Percentiles rank a stretch among this genome's conserved stretches.
Evolutionary conservation across 2,113 vertebrate genomes (phyloP).

Genomic region (Connochaetes taurinus): DNA sequence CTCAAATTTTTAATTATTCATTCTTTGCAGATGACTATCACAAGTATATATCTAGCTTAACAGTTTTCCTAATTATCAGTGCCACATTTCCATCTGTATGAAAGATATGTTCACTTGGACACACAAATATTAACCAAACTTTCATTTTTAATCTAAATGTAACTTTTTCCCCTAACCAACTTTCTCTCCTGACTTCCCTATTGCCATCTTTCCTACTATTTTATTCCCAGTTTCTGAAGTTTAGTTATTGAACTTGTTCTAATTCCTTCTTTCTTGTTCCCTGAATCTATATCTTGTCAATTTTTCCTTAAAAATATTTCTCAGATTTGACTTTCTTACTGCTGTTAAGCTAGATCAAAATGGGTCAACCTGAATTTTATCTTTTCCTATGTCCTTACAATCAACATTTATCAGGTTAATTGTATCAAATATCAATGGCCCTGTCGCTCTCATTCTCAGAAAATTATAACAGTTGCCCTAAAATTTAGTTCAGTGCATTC

Average conservation of each 20-base stretch:
- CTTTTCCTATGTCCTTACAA: background rate
- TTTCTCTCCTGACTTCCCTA: background rate
- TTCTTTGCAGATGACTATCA: background rate
- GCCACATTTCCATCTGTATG: background rate
- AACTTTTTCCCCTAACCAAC: background rate
- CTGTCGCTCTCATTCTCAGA: background rate
- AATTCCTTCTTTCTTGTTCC: constrained; percentile 1
- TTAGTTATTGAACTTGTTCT: background rate
- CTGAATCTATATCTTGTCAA: background rate
- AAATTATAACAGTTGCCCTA: background rate
- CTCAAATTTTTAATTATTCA: background rate
- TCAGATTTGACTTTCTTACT: background rate
- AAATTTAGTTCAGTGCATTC: background rate
- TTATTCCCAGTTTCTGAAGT: background rate
- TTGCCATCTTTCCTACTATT: background rate
- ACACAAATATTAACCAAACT: background rate
- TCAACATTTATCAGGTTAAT: background rate
- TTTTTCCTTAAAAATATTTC: background rate
- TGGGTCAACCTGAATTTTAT: background rate
- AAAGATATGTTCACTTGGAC: background rate
- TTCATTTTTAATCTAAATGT: background rate
- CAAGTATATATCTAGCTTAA: background rate
- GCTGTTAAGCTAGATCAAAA: background rate
- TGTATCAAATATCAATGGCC: background rate
- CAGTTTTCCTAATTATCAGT: background rate